Percentiles rank a stretch among this genome's conserved stretches.
Conservation (phyloP, 2,888 invertebrate species). For the Artemia sp. region DNA sequence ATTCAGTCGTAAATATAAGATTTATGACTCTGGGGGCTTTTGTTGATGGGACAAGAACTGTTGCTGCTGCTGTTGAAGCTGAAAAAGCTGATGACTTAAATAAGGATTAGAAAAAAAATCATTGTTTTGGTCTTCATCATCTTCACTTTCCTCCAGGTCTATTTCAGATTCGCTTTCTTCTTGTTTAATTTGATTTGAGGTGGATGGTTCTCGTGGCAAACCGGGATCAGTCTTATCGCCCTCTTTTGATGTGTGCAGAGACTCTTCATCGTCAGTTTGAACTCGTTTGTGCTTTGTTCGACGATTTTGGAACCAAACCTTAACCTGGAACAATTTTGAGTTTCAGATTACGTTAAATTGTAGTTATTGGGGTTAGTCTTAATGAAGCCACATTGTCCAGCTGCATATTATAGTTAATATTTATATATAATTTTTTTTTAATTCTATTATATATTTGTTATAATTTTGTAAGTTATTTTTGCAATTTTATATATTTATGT, state of each 20-base stretch:
- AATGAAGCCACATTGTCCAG: too few species aligned
- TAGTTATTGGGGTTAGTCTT: too few species aligned
- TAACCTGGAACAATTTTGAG: slow-evolving; percentile 30
- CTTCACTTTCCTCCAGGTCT: slow-evolving; percentile 6
- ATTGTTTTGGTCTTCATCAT: not conserved
- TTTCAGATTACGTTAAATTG: too few species aligned
- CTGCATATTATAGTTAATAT: not conserved
- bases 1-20: too few species aligned
- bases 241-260: slow-evolving; percentile 13
- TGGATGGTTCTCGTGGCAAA: not conserved
- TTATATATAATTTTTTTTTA: not conserved
- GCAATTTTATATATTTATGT: too few species aligned
- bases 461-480: too few species aligned
- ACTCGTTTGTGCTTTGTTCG: slow-evolving; percentile 86
- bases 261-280: slow-evolving; percentile 44
- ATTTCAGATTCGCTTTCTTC: slow-evolving; percentile 2
- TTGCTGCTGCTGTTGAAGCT: slow-evolving; percentile 9
- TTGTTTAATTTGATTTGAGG: not conserved
- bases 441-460: too few species aligned
- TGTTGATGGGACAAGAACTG: not conserved
- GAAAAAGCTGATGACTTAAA: not conserved
- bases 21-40: too few species aligned
- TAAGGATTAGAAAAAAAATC: not conserved
- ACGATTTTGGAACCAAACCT: slow-evolving; percentile 71
- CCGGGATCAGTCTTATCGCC: not conserved